phyloP scores from a whole-genome alignment of 1,140 invertebrate species.

The Pogonomyrmex californicus region DNA sequence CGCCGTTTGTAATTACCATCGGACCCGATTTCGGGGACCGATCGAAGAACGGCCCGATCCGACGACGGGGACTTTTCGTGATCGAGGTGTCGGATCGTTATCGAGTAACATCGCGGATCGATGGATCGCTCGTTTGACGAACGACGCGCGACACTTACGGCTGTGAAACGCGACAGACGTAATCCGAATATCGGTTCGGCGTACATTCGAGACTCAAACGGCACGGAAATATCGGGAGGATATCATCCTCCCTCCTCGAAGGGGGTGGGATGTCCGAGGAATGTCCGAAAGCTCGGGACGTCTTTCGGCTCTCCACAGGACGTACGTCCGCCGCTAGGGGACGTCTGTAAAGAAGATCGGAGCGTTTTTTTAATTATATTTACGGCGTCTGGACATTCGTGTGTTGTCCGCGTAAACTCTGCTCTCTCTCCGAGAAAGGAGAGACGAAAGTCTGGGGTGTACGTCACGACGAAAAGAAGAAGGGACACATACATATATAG shows the following conservation, averaged over 20 bases:
- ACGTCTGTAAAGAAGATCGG: not conserved
- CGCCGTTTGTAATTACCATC: not conserved
- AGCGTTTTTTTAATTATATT: constrained; percentile 1
- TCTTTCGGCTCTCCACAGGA: no score
- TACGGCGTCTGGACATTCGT: not conserved
- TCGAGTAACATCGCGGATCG: constrained; percentile 7
- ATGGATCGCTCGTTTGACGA: constrained; percentile 7
- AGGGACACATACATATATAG: not conserved
- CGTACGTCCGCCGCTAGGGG: not conserved
- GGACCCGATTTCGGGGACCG: not conserved
- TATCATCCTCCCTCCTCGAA: not conserved
- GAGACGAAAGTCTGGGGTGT: not conserved
- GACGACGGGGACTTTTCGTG: constrained; percentile 1
- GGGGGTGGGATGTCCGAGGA: not conserved
- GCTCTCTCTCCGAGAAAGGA: not conserved
- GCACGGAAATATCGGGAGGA: not conserved
- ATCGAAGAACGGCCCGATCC: not conserved
- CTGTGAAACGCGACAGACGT: constrained; percentile 49
- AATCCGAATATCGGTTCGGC: not conserved
- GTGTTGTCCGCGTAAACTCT: not conserved
- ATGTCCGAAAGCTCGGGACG: no score
- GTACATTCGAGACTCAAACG: not conserved
- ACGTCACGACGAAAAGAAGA: not conserved
- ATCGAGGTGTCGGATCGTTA: not conserved
- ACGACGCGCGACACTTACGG: constrained; percentile 38